These are phyloP conservation scores for Porites evermanni DNA, from an alignment of 92 coral and sea anemone genomes.

Conservation along the genomic window DNA sequence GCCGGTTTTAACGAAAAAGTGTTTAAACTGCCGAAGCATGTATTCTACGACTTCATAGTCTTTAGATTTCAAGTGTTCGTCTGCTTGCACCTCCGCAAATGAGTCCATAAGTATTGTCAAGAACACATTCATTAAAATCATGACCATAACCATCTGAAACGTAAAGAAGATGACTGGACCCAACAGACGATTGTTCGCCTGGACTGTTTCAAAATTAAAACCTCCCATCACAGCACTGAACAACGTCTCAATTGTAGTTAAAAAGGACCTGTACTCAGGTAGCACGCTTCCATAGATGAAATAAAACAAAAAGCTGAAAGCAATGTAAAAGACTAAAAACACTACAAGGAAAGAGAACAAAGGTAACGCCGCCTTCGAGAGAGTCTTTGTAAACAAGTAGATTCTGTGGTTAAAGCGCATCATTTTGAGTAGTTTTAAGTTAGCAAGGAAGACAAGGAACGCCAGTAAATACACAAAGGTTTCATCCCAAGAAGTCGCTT, in stretches of 20 bases:
- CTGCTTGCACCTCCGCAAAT: conserved; percentile 87
- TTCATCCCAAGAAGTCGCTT: conserved; percentile 88
- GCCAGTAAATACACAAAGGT: conserved; percentile 81
- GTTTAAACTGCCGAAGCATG: conserved; percentile 43
- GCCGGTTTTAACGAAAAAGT: conserved; percentile 17
- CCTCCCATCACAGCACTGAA: conserved; percentile 87
- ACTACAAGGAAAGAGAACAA: conserved; percentile 77
- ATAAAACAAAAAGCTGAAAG: conserved; percentile 69
- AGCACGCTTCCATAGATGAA: conserved; percentile 77
- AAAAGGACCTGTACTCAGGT: conserved; percentile 73
- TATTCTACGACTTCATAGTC: conserved; percentile 81
- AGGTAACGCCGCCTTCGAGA: conserved; percentile 79
- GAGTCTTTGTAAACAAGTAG: conserved; percentile 82
- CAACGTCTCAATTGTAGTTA: conserved; percentile 72
- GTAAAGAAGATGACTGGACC: conserved; percentile 94
- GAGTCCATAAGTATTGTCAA: conserved; percentile 91
- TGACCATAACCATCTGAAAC: conserved; percentile 86
- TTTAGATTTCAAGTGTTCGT: conserved; percentile 63
- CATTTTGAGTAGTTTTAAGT: conserved; percentile 87
- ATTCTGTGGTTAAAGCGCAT: conserved; percentile 91
- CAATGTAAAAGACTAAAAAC: conserved; percentile 79
- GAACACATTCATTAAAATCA: conserved; percentile 89
- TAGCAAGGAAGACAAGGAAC: conserved; percentile 84
- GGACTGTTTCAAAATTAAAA: conserved; percentile 78
- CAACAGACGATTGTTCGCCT: conserved; percentile 60